These are phyloP conservation scores for Hippocampus kuda DNA, from an alignment of 2,797 vertebrate genomes.

Conservation along the genomic window DNA sequence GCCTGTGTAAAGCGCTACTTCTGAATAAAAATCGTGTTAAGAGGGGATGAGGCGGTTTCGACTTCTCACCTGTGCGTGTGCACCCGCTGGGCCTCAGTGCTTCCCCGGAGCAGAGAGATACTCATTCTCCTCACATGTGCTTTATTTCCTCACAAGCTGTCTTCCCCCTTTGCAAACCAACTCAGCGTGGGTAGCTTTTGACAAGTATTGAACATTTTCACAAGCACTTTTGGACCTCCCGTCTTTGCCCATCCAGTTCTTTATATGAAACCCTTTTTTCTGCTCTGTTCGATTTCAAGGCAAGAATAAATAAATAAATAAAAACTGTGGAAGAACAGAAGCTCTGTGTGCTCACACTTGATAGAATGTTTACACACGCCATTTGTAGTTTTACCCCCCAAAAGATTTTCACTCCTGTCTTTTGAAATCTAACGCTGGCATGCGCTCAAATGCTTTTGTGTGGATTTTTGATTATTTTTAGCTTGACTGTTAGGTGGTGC, in stretches of 20 bases:
- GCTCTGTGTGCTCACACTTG: conserved; percentile 20
- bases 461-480: conserved; percentile 33
- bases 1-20: conserved; percentile 10
- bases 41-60: conserved; percentile 32
- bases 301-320: conserved; percentile 22
- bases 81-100: conserved; percentile 19
- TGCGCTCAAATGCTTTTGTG: conserved; percentile 37
- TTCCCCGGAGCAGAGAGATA: conserved; percentile 27
- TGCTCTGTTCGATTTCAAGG: conserved; percentile 48
- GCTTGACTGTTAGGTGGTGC: conserved; percentile 20
- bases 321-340: conserved; percentile 7
- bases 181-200: conserved; percentile 41
- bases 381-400: conserved; percentile 13
- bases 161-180: conserved; percentile 14
- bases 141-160: conserved; percentile 23
- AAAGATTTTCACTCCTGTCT: conserved; percentile 14
- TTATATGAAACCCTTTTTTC: conserved; percentile 48
- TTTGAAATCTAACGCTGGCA: conserved; percentile 10
- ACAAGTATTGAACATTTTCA: conserved; percentile 64
- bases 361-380: conserved; percentile 26
- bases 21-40: conserved; percentile 35
- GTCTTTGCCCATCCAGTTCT: conserved; percentile 37
- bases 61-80: conserved; percentile 27
- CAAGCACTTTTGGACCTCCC: conserved; percentile 42
- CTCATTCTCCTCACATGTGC: conserved; percentile 21